These are phyloP conservation scores for Bombylius major DNA, from an alignment of 2,888 invertebrate species.

Conservation along the genomic window DNA sequence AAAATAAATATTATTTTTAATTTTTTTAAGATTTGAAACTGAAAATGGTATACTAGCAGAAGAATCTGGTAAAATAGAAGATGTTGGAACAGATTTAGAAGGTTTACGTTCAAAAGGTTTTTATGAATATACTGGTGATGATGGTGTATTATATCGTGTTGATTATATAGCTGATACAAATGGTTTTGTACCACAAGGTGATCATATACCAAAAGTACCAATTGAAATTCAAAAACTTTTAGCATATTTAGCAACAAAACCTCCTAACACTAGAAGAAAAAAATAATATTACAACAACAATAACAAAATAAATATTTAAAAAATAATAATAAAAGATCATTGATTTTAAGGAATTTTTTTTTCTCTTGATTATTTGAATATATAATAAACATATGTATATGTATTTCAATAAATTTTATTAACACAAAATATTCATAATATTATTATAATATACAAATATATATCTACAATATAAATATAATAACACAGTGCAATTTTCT, in stretches of 20 bases:
- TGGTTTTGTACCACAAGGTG: slow-evolving; percentile 37
- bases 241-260: slow-evolving; percentile 43
- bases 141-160: slow-evolving; percentile 40
- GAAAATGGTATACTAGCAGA: slow-evolving; percentile 42
- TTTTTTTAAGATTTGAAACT: slow-evolving; percentile 38
- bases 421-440: no score
- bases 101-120: slow-evolving; percentile 51
- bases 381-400: no score
- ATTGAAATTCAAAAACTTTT: slow-evolving; percentile 51
- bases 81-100: slow-evolving; percentile 40
- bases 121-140: slow-evolving; percentile 53
- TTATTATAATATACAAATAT: no score
- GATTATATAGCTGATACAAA: slow-evolving; percentile 45
- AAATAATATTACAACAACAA: not conserved
- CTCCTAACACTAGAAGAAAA: slow-evolving; percentile 10
- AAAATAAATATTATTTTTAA: no score
- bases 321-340: no score
- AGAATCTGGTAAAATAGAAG: slow-evolving; percentile 45
- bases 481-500: no score
- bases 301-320: no score
- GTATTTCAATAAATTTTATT: no score
- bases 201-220: slow-evolving; percentile 39
- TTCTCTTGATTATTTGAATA: no score
- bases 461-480: no score
- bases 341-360: no score